These are phyloP conservation scores for Rhinoraja longicauda DNA, from an alignment of 2,797 vertebrate genomes.

Conservation along the genomic window DNA sequence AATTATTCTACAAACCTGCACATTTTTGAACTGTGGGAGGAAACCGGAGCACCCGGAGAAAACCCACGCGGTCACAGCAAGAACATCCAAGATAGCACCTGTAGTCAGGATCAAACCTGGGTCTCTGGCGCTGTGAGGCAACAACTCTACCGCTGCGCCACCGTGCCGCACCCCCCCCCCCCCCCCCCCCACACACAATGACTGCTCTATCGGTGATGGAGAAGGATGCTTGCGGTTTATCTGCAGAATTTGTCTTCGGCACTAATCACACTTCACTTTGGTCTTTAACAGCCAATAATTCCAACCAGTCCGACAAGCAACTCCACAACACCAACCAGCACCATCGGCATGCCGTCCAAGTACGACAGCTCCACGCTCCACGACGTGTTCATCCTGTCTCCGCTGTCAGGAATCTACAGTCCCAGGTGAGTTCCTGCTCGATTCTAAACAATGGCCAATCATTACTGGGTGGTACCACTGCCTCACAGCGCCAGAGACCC, in stretches of 20 bases:
- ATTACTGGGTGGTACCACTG: not conserved
- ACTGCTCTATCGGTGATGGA: not conserved
- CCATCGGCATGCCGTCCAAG: conserved; percentile 72
- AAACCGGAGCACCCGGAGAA: too few relatives aligned
- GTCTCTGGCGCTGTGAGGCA: too few relatives aligned
- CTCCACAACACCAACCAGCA: conserved; percentile 69
- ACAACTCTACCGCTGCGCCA: too few relatives aligned
- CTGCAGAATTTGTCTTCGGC: conserved; percentile 38
- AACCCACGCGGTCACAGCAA: too few relatives aligned
- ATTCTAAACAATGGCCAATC: not conserved
- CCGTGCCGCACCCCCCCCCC: too few relatives aligned
- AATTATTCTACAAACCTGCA: too few relatives aligned
- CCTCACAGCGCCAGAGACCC: too few relatives aligned
- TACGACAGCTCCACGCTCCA: conserved; percentile 73
- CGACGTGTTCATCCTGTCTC: conserved; percentile 79
- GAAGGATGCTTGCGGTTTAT: conserved; percentile 34
- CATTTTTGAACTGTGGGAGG: too few relatives aligned
- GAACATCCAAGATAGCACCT: too few relatives aligned
- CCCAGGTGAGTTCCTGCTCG: conserved; percentile 63
- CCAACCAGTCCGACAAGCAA: conserved; percentile 67
- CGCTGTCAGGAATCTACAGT: conserved; percentile 73
- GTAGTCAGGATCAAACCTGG: too few relatives aligned
- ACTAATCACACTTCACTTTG: conserved; percentile 30
- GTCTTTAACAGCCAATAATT: conserved; percentile 61
- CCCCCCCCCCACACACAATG: too few relatives aligned